Conservation (phyloP, 1,140 invertebrate genomes). For the Drosophila melanica region DNA sequence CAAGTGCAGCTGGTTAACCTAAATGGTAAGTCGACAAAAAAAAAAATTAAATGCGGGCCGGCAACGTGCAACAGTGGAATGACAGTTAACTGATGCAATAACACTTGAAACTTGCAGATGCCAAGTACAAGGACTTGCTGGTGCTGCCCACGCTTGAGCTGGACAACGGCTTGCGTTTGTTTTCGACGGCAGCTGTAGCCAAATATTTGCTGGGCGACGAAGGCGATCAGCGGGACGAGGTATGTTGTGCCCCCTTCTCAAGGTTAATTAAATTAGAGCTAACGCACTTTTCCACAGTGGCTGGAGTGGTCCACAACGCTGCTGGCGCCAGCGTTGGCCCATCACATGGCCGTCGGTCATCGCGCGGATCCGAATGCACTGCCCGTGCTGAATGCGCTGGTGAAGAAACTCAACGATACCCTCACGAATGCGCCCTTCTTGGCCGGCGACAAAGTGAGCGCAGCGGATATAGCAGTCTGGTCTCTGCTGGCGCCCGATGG, state of each 20-base stretch:
- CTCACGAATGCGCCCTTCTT: conserved; percentile 79
- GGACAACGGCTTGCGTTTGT: conserved; percentile 84
- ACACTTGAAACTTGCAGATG: conserved; percentile 55
- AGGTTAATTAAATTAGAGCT: conserved; percentile 65
- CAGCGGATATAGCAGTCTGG: conserved; percentile 67
- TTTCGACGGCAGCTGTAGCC: conserved; percentile 86
- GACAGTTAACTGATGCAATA: conserved; percentile 66
- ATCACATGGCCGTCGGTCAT: conserved; percentile 84
- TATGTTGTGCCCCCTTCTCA: conserved; percentile 49
- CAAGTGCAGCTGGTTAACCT: conserved; percentile 85
- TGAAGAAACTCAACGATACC: conserved; percentile 84
- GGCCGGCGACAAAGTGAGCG: conserved; percentile 74
- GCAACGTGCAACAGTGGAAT: conserved; percentile 39
- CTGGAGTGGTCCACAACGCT: conserved; percentile 90
- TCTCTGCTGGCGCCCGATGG: conserved; percentile 83
- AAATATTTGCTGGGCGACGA: conserved; percentile 85
- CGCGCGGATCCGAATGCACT: conserved; percentile 85
- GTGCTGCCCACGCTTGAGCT: conserved; percentile 85
- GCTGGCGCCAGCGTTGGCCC: conserved; percentile 86
- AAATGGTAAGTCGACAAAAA: conserved; percentile 84
- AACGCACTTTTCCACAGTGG: conserved; percentile 85
- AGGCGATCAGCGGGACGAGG: conserved; percentile 67
- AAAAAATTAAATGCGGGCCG: conserved; percentile 5
- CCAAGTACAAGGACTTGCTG: conserved; percentile 64
- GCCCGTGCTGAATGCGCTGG: conserved; percentile 83